A percentile compares a stretch with the other conserved stretches of the same genome.
Evolutionary conservation across 2,888 invertebrate species (phyloP).

Genomic region (Subacronicta megacephala): DNA sequence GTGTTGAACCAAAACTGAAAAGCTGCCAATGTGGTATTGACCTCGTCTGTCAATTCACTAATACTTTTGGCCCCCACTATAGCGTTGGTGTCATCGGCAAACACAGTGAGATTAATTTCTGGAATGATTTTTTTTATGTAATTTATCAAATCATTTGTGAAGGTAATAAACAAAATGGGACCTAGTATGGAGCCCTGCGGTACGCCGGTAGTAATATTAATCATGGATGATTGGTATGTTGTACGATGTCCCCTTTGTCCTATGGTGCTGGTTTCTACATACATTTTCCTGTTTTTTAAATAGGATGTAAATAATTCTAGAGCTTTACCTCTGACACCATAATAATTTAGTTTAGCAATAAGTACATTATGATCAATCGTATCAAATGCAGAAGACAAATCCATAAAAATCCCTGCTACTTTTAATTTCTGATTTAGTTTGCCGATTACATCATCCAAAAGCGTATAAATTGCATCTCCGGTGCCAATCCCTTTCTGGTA

Average conservation of each 20-base stretch:
- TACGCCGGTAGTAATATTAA: slow-evolving; percentile 12
- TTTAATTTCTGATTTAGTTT: slow-evolving; percentile 11
- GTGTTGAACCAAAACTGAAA: neutral
- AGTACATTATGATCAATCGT: slow-evolving; percentile 11
- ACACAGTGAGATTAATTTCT: neutral
- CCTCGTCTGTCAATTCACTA: neutral
- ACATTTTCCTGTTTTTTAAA: slow-evolving; percentile 8
- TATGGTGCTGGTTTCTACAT: slow-evolving; percentile 7
- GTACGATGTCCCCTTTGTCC: neutral
- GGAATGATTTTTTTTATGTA: neutral
- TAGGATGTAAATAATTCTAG: slow-evolving; percentile 5
- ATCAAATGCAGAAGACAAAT: slow-evolving; percentile 14
- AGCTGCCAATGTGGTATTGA: neutral
- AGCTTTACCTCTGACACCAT: slow-evolving; percentile 9
- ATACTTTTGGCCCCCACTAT: neutral
- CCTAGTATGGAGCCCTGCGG: slow-evolving; percentile 5
- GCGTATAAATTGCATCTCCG: slow-evolving; percentile 6
- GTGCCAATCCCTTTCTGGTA: slow-evolving; percentile 8
- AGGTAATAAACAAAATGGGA: neutral
- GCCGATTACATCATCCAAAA: slow-evolving; percentile 1
- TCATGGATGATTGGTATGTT: neutral
- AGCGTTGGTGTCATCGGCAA: slow-evolving; percentile 8
- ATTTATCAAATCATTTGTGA: slow-evolving; percentile 4
- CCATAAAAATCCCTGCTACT: slow-evolving; percentile 9
- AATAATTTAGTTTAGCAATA: slow-evolving; percentile 3